Conservation (phyloP, 30 jellyfish, hydroid and myxozoan genomes). For the Chironex yamaguchii region DNA sequence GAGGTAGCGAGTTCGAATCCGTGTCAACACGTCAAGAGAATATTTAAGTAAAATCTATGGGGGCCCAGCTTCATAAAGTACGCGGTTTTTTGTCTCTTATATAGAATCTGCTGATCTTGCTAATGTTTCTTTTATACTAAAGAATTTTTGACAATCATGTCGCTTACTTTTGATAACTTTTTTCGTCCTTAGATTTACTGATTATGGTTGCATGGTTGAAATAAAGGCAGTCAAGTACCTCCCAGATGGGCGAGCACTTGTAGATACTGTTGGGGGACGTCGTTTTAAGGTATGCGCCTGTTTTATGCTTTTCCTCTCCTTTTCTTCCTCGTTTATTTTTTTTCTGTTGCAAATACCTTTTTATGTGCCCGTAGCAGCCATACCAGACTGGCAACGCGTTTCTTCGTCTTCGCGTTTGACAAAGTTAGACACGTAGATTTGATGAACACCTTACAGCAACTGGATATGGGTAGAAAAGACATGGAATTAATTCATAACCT, state of each 20-base stretch:
- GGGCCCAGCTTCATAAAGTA: neutral
- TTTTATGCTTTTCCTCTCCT: neutral
- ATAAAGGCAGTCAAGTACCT: constrained; percentile 42
- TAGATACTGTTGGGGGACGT: constrained; percentile 84
- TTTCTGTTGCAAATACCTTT: too few species aligned
- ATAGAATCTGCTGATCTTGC: neutral
- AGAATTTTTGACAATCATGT: neutral
- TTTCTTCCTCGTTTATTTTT: neutral
- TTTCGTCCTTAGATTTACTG: constrained; percentile 65
- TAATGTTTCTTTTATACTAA: neutral
- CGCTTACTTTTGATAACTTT: neutral
- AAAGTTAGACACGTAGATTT: too few species aligned
- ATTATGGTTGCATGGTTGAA: constrained; percentile 89
- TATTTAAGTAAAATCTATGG: neutral
- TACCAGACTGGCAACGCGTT: neutral
- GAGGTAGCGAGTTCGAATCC: neutral
- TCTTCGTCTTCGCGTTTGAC: too few species aligned
- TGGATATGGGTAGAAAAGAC: too few species aligned
- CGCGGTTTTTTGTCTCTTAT: neutral
- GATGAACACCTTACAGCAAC: too few species aligned
- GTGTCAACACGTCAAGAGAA: neutral
- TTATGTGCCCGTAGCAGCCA: too few species aligned
- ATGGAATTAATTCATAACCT: too few species aligned
- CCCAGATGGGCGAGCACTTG: constrained; percentile 85
- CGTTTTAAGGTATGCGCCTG: constrained; percentile 82